Conservation (phyloP, 2,888 invertebrate species). For the Brenthis daphne region DNA sequence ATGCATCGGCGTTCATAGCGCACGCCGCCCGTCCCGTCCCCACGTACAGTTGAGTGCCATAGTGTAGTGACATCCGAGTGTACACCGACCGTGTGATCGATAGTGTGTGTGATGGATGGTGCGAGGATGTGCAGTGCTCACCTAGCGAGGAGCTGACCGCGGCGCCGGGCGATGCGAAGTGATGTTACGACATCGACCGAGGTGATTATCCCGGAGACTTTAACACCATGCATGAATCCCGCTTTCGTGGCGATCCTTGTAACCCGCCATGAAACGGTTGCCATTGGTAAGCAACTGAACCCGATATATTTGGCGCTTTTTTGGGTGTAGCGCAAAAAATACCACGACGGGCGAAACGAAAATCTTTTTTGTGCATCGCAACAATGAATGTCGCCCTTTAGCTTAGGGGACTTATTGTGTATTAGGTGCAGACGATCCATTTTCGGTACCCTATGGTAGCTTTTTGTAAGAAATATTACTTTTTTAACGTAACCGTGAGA, state of each 20-base stretch:
- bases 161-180: conserved; percentile 73
- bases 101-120: conserved; percentile 58
- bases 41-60: conserved; percentile 54
- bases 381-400: conserved; percentile 69
- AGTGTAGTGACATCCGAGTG: conserved; percentile 56
- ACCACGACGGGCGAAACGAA: conserved; percentile 46
- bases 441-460: conserved; percentile 37
- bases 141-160: conserved; percentile 72
- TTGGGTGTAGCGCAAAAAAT: conserved; percentile 51
- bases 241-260: conserved; percentile 50
- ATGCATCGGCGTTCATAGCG: conserved; percentile 78
- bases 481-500: conserved; percentile 7
- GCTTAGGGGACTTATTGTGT: conserved; percentile 57
- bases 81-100: conserved; percentile 47
- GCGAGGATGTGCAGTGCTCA: conserved; percentile 67
- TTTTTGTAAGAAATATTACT: conserved; percentile 20
- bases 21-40: conserved; percentile 61
- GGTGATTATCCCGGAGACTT: conserved; percentile 78
- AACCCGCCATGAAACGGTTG: conserved; percentile 51
- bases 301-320: conserved; percentile 59
- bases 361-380: conserved; percentile 56
- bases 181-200: conserved; percentile 79
- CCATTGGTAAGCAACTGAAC: conserved; percentile 63
- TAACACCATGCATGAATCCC: conserved; percentile 66
- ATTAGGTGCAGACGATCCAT: conserved; percentile 49